Base-by-base conservation (phyloP, 2,888 invertebrate genomes). In the Scrobipalpa costella region DNA sequence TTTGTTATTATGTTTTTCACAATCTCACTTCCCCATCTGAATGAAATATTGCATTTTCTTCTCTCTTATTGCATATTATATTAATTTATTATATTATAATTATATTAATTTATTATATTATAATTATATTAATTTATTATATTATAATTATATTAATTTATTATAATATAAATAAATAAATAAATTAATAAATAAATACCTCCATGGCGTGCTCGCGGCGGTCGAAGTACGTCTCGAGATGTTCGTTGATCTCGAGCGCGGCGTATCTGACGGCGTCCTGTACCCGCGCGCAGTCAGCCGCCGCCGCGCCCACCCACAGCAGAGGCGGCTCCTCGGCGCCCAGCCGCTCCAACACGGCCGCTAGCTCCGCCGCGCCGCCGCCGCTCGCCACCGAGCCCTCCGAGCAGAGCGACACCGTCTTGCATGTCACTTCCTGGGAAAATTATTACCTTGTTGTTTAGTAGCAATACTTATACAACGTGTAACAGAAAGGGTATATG, bases 171-270 rank as follows among this genome's bases (percentile, higher is more conserved):
- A n/a, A n/a, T n/a, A n/a, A n/a, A n/a, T n/a, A n/a, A n/a, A 49
- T 49, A 17, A 17, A 50, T 15, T 1, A 7, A 6, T 15, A 21
- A 2, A 13, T 8, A 17, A 13, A 8, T 19, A 96, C 96, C 94
- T 96, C 96, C 0, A 94, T 90, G 0, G 97, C 96, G 77, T 98
- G 97, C 80, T 98, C 98, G 73, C 96, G 95, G 66, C 97, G 94
- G 83, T 98, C 98, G 72, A 97, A 95, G 83, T 97, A 98, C 0
- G 98, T 98, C 84, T 99, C 98, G 70, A 98, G 93, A 84, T 98
- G 98, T 78, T 99, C 98, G 75, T 98, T 97, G 70, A 99, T 95
- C 84, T 98, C 98, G 47, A 99, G 92, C 76, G 98, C 95, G 69
- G 96, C 96, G 83, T 96, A 98, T 61, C 97, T 94, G 62, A 98